Evolutionary conservation across 92 coral and sea anemone species (phyloP).

Genomic region (Zoanthus gigantus): DNA sequence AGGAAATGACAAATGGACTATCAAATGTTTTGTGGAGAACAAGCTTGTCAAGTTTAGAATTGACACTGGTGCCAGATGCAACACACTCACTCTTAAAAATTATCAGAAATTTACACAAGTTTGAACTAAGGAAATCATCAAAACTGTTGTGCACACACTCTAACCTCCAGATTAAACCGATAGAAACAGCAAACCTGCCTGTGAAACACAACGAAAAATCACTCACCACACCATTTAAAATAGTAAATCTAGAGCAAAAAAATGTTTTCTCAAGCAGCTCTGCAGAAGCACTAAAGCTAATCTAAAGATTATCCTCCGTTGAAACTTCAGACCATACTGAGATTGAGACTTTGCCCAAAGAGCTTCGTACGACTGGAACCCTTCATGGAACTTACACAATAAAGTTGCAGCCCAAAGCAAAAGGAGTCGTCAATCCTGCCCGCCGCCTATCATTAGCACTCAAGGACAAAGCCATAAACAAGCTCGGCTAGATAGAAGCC

Average conservation of each 20-base stretch:
- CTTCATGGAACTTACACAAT: slow-evolving; percentile 24
- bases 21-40: too few relatives aligned
- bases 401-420: slow-evolving; percentile 6
- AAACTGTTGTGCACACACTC: neutral
- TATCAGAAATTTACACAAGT: too few relatives aligned
- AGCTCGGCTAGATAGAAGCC: neutral
- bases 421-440: neutral
- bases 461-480: neutral
- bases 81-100: too few relatives aligned
- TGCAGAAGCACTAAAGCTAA: slow-evolving; percentile 50
- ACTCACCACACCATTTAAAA: slow-evolving; percentile 18
- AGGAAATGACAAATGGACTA: too few relatives aligned
- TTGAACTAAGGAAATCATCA: too few relatives aligned
- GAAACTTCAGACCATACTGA: slow-evolving; percentile 35
- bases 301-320: slow-evolving; percentile 50
- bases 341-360: slow-evolving; percentile 39
- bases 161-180: slow-evolving; percentile 11
- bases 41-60: too few relatives aligned
- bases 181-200: slow-evolving; percentile 24
- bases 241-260: slow-evolving; percentile 37
- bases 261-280: slow-evolving; percentile 54
- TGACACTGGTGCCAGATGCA: too few relatives aligned
- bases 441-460: slow-evolving; percentile 14
- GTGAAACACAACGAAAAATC: slow-evolving; percentile 5
- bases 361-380: slow-evolving; percentile 6